phyloP scores from a whole-genome alignment of 2,797 vertebrate species.

The Oceanodroma leucorhoa region DNA sequence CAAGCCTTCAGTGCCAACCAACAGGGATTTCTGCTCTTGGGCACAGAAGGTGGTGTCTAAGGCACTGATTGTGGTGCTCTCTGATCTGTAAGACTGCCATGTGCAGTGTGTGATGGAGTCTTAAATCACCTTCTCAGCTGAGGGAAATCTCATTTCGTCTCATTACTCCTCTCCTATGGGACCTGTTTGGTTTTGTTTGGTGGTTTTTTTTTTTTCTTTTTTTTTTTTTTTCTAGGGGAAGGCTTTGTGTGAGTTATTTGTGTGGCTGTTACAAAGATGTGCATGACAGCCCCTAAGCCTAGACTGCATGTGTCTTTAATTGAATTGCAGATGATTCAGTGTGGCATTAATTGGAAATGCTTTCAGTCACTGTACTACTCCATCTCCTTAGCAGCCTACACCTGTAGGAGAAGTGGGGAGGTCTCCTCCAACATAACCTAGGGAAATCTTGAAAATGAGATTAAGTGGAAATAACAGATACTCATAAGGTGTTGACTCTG shows the following conservation, averaged over 20 bases:
- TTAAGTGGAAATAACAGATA: not conserved
- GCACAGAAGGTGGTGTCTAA: not conserved
- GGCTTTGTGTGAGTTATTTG: not conserved
- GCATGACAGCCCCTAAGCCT: not conserved
- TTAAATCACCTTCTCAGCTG: not conserved
- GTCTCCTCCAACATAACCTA: not conserved
- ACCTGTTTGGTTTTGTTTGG: not conserved
- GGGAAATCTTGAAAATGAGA: not conserved
- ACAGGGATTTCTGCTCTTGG: not conserved
- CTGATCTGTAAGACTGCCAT: not conserved
- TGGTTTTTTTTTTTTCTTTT: not conserved
- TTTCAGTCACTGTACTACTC: not conserved
- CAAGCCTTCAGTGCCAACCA: not conserved
- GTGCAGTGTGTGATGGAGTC: not conserved
- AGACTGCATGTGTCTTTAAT: not conserved
- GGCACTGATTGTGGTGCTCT: not conserved
- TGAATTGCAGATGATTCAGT: slow-evolving; percentile 8
- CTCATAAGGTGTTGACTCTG: not conserved
- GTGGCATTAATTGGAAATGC: not conserved
- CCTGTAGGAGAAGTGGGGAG: not conserved
- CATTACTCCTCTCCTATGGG: not conserved
- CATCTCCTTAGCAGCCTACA: not conserved
- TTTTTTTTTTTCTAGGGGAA: not conserved
- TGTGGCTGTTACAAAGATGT: not conserved
- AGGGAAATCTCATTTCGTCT: not conserved